Conservation (phyloP, 2,113 vertebrate genomes). For the Pelecanus crispus region DNA sequence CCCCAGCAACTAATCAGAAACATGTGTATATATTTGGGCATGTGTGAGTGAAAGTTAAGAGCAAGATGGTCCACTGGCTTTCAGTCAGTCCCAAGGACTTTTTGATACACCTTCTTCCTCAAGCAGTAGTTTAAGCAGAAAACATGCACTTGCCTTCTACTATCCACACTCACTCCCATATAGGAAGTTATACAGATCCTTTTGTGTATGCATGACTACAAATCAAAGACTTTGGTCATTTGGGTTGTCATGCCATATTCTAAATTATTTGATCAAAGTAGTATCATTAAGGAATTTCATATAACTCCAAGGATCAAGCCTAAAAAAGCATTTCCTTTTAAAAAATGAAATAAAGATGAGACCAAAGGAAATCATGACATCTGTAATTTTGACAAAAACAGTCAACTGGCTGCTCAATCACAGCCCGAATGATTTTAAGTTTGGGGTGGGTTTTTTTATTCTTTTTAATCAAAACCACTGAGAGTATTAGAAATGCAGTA, state of each 20-base stretch:
- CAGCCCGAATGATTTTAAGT: not conserved
- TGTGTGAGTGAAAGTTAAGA: not conserved
- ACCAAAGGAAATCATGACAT: not conserved
- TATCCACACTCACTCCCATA: not conserved
- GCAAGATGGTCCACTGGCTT: not conserved
- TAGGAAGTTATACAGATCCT: not conserved
- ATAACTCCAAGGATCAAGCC: not conserved
- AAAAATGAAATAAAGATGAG: not conserved
- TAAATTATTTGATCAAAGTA: not conserved
- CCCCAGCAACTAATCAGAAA: not conserved
- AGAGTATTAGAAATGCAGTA: not conserved
- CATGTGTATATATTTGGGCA: not conserved
- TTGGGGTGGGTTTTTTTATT: not conserved
- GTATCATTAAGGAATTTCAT: not conserved
- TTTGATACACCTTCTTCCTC: not conserved
- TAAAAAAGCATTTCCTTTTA: not conserved
- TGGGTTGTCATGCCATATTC: not conserved
- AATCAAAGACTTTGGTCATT: not conserved
- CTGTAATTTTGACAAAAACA: not conserved
- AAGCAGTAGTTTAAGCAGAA: not conserved
- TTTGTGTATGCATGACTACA: not conserved
- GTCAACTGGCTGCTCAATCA: not conserved
- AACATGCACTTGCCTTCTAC: not conserved
- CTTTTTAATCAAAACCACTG: not conserved
- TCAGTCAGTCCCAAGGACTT: not conserved